Evolutionary conservation across 2,113 vertebrate species (phyloP), one percentile per base, ranked within the genome.

Genomic region (Malurus alboscapulatus): DNA sequence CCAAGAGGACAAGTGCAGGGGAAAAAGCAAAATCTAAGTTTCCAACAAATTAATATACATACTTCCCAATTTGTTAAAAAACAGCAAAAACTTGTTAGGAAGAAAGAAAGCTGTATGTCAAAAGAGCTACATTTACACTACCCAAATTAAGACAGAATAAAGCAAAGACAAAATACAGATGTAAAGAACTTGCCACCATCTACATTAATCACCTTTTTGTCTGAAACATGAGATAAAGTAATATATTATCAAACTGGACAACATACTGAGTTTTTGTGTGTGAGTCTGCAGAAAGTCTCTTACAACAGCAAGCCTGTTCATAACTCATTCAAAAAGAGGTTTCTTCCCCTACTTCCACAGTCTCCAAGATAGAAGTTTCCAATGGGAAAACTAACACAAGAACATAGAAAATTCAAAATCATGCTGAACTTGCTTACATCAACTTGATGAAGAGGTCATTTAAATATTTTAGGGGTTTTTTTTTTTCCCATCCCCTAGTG

Each of bases 401-500:
- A 34, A 34, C 17, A 6, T 14, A 24, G 19, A 48, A 67, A 88
- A 86, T 30, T 68, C 19, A 7, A 47, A 75, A 6, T 45, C 24
- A 74, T 21, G 19, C 10, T 66, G 16, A 38, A 69, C 69, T 69
- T 55, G 8, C 19, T 25, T 17, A 20, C 3, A n/a, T 18, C 9
- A 44, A 24, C 12, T 73, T 8, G 7, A 84, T 12, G 51, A 38
- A n/a, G 0, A 65, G 7, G 2, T 77, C 59, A 76, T 12, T 12
- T 55, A 11, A 73, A 54, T 5, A 51, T 11, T 27, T 45, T 4
- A 13, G 7, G 4, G 2, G 36, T 36, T 38, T 38, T 0, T 10
- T 32, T 27, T 11, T 17, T 4, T 1, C 8, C 21, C 4, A 5
- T 22, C 13, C 7, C n/a, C 8, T 18, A 57, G 4, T 7, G 2